These are phyloP conservation scores for Trididemnum nubilum DNA, from an alignment of 23 tunicate genomes.

Conservation along the genomic window DNA sequence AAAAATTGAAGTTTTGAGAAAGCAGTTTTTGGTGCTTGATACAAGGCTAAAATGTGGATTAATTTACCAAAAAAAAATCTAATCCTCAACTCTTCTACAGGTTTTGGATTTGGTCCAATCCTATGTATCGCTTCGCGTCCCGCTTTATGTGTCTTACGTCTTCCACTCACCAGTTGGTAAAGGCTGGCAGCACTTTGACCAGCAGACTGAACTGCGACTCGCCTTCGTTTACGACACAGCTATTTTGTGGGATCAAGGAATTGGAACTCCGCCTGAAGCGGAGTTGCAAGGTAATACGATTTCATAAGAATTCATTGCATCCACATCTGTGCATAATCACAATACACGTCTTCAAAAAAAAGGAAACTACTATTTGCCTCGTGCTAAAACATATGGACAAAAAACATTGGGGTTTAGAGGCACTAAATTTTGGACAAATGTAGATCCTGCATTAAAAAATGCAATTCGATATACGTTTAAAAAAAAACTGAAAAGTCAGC, in stretches of 20 bases:
- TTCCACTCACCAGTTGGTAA: constrained; percentile 94
- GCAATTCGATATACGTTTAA: no score
- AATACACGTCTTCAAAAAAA: no score
- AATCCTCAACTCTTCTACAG: no score
- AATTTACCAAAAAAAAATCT: no score
- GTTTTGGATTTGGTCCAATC: constrained; percentile 88
- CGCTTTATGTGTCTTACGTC: constrained; percentile 94
- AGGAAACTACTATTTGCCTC: neutral
- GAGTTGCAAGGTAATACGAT: constrained; percentile 94
- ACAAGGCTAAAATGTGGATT: no score
- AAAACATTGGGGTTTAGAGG: neutral
- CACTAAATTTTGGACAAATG: no score
- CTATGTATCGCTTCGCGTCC: constrained; percentile 89
- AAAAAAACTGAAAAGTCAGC: no score
- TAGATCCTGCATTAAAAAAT: no score
- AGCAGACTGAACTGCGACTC: constrained; percentile 83
- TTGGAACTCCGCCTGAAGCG: constrained; percentile 96
- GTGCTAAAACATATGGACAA: neutral
- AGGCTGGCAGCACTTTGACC: constrained; percentile 98
- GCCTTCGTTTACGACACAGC: constrained; percentile 99
- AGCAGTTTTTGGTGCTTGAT: no score
- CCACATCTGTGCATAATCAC: no score
- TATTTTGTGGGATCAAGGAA: constrained; percentile 94
- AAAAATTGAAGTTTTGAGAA: no score
- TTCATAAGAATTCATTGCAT: no score